Base-by-base conservation (phyloP, 2,797 vertebrate species). In the Sebastiscus tertius region DNA sequence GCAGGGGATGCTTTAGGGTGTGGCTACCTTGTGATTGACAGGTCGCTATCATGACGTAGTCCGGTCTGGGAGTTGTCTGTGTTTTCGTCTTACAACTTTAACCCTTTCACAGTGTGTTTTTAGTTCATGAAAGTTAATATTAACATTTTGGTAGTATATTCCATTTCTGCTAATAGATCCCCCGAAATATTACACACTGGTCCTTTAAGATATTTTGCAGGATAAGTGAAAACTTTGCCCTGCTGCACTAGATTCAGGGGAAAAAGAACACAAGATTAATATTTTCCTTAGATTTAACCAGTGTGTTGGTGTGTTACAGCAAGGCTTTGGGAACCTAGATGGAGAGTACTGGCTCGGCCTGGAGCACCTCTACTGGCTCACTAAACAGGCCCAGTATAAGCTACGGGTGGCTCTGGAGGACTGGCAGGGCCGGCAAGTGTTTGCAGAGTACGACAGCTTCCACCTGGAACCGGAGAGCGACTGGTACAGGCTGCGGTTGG, bases 271-370 rank as follows among this genome's bases (percentile, higher is more conserved):
- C 13, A 39, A 36, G 62, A 58, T 60, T 0, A 62, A 8, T 12
- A 27, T 39, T 8, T 29, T n/a, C 6, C n/a, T 56, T 1, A 26
- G 58, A 52, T 56, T 36, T 14, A 77, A 69, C 18, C 0, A 0
- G 10, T 54, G 0, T 79, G 20, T 14, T 49, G 0, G 6, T 78
- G 31, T 81, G 13, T 76, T 84, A 5, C 90, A 98, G 97, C 96
- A 94, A 92, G 97, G 97, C 42, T 98, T 98, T 46, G 97, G 97
- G 33, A 96, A 96, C 87, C 94, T 98, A 1, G 97, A 97, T 13
- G 97, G 97, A 4, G 97, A 98, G 85, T 97, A 98, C 67, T 98
- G 97, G 97, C 95, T 98, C 13, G 97, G 97, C 8, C 92, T 98
- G 82, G 97, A 98, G 77, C 94, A 96, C 24, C 94, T 97, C 42